A percentile compares a stretch with the other conserved stretches of the same genome.
Evolutionary conservation across 2,113 vertebrate species (phyloP).

Genomic region (Antechinus flavipes): DNA sequence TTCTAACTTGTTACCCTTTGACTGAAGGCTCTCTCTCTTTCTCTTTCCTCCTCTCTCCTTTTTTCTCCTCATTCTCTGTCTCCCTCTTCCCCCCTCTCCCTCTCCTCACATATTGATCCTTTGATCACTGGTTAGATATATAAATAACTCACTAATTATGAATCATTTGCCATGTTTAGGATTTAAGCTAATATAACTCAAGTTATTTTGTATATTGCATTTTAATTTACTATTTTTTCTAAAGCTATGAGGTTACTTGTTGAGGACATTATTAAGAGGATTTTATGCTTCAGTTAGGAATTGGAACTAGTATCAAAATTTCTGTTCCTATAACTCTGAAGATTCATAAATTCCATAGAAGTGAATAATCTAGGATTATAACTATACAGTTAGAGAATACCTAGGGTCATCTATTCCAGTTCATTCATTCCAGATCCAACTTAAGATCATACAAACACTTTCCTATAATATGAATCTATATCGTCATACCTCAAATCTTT

Average conservation of each 20-base stretch:
- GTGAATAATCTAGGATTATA: not conserved
- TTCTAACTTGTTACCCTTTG: too few species aligned
- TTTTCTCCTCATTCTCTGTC: too few species aligned
- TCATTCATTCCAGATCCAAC: too few species aligned
- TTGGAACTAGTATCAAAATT: not conserved
- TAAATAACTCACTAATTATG: not conserved
- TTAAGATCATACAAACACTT: not conserved
- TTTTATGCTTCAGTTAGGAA: not conserved
- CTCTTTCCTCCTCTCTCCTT: too few species aligned
- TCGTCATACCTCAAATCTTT: too few species aligned
- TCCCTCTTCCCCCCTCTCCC: too few species aligned
- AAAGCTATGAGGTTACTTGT: not conserved
- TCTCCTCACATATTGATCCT: not conserved
- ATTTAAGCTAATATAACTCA: not conserved
- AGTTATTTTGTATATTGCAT: not conserved
- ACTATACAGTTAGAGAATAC: not conserved
- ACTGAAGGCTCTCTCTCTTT: too few species aligned
- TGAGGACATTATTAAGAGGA: not conserved
- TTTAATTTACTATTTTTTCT: not conserved
- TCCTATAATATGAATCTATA: not conserved
- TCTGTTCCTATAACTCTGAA: not conserved
- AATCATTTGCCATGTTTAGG: not conserved
- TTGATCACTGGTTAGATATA: not conserved
- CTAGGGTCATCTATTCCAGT: not conserved
- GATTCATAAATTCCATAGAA: not conserved